Percentiles rank a stretch among this genome's conserved stretches.
Conservation (phyloP, 2,113 vertebrate genomes). For the Conger conger region DNA sequence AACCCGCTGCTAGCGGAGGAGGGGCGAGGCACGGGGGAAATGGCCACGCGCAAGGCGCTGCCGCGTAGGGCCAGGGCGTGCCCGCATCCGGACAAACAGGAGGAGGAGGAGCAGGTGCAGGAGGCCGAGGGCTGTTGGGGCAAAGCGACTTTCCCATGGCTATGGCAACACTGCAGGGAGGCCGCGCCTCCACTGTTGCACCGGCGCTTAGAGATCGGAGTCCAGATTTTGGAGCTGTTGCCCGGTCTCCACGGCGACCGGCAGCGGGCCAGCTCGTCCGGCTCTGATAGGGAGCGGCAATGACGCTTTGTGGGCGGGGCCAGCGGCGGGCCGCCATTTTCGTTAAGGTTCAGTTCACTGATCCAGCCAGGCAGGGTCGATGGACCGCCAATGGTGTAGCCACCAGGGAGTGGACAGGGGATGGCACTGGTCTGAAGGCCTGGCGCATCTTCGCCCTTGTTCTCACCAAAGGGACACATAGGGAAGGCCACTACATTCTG, state of each 20-base stretch:
- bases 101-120: not conserved
- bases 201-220: constrained; percentile 70
- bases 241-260: constrained; percentile 69
- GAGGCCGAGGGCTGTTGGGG: constrained; percentile 47
- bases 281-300: constrained; percentile 73
- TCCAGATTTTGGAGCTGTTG: constrained; percentile 71
- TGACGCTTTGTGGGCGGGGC: constrained; percentile 73
- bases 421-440: not conserved
- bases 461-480: constrained; percentile 42
- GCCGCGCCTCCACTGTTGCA: constrained; percentile 69
- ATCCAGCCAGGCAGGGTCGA: constrained; percentile 57
- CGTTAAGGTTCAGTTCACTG: constrained; percentile 59
- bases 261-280: constrained; percentile 69
- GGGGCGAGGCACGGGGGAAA: constrained; percentile 59
- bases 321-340: constrained; percentile 56
- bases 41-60: constrained; percentile 48
- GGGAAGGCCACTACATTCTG: constrained; percentile 51
- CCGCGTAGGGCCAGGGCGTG: constrained; percentile 40
- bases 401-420: not conserved
- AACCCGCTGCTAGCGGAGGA: constrained; percentile 70
- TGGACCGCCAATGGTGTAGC: not conserved
- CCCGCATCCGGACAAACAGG: not conserved
- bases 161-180: constrained; percentile 65
- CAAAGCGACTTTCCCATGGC: constrained; percentile 58
- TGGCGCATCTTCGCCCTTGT: constrained; percentile 35